Evolutionary conservation across 2,888 invertebrate species (phyloP).

Genomic region (Sarcophaga caerulescens): DNA sequence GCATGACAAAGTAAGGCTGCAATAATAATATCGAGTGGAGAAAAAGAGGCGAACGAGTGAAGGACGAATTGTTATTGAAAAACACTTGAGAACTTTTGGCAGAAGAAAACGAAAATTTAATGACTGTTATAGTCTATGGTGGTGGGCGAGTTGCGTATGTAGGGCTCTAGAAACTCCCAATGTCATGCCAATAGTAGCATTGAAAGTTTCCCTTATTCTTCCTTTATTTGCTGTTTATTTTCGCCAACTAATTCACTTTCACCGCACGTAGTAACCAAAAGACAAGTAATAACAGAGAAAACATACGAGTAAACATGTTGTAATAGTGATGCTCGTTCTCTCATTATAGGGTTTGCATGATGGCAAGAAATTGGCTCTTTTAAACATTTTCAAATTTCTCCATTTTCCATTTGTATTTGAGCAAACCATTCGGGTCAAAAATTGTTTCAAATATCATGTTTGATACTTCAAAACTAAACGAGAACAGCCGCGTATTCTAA

Average conservation of each 20-base stretch:
- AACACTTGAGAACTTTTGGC: conserved; percentile 8
- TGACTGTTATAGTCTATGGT: conserved; percentile 33
- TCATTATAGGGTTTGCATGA: conserved; percentile 9
- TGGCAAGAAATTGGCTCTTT: no score
- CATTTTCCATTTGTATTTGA: no score
- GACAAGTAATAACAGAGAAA: conserved; percentile 4
- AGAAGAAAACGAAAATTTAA: conserved; percentile 44
- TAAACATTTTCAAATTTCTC: no score
- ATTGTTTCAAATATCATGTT: no score
- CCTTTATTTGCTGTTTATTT: conserved; percentile 52
- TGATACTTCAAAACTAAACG: no score
- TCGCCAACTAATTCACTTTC: conserved; percentile 70
- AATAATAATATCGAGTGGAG: background rate
- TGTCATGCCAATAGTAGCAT: background rate
- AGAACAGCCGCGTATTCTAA: no score
- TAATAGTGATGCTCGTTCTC: background rate
- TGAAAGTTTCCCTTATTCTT: background rate
- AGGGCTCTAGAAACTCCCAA: background rate
- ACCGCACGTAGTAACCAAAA: conserved; percentile 67
- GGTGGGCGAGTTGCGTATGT: no score
- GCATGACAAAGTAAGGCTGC: no score
- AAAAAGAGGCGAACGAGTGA: background rate
- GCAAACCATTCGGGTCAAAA: no score
- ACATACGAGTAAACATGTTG: background rate
- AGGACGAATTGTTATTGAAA: conserved; percentile 37